These are phyloP conservation scores for Platygyra sinensis DNA, from an alignment of 64 coral and sea anemone species.

Conservation along the genomic window DNA sequence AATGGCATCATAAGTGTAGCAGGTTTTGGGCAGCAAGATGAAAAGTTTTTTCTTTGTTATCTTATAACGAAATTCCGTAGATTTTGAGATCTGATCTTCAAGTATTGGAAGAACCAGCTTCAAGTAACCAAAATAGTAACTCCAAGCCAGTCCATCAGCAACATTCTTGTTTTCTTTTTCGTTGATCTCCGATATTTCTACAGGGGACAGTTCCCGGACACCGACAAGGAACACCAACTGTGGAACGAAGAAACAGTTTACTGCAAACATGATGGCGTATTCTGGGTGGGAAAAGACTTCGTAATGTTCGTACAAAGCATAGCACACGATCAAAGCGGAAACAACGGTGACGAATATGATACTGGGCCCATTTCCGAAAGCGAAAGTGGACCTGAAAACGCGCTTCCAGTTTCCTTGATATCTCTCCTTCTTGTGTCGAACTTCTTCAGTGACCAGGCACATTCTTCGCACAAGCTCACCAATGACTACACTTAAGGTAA, in stretches of 20 bases:
- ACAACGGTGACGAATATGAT: not conserved
- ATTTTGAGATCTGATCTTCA: conserved; percentile 44
- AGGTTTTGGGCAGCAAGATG: conserved; percentile 72
- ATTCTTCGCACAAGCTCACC: conserved; percentile 58
- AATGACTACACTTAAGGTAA: conserved; percentile 11
- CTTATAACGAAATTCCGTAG: conserved; percentile 28
- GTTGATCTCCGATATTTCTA: conserved; percentile 60
- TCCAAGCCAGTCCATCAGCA: conserved; percentile 75
- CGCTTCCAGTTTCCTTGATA: conserved; percentile 53
- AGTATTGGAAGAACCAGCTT: conserved; percentile 60
- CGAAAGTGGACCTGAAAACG: conserved; percentile 41
- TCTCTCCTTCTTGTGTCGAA: conserved; percentile 46
- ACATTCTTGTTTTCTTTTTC: conserved; percentile 72
- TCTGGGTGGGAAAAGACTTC: conserved; percentile 5
- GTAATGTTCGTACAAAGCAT: not conserved
- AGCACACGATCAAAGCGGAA: not conserved
- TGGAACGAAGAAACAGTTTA: conserved; percentile 57
- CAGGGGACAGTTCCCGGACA: conserved; percentile 54
- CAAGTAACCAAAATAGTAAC: conserved; percentile 73
- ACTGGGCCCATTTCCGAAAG: not conserved
- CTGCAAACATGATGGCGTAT: conserved; percentile 5
- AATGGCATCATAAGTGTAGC: conserved; percentile 39
- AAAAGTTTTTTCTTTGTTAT: conserved; percentile 61
- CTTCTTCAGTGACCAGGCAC: conserved; percentile 80
- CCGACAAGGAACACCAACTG: conserved; percentile 53